Percentiles rank a stretch among this genome's conserved stretches.
These are phyloP conservation scores for Parnassius apollo DNA, from an alignment of 2,888 invertebrate genomes.

Conservation along the genomic window DNA sequence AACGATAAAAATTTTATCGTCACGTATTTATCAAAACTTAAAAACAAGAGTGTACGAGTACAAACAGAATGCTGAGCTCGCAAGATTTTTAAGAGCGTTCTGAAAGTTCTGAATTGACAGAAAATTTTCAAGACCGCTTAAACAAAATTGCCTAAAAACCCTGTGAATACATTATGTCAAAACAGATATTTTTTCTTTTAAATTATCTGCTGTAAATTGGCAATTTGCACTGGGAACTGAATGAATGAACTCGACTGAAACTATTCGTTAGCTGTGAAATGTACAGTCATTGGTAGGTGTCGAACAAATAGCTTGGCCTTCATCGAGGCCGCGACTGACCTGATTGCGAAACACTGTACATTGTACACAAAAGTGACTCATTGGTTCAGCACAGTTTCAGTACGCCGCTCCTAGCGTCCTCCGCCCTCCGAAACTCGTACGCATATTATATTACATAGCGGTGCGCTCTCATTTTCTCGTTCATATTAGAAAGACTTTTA, in stretches of 20 bases:
- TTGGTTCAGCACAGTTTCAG: slow-evolving; percentile 62
- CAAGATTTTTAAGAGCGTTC: too few species aligned
- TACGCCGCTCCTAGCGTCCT: slow-evolving; percentile 37
- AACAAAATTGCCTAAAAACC: too few species aligned
- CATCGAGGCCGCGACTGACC: slow-evolving; percentile 65
- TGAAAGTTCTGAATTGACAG: too few species aligned
- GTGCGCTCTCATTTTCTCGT: not conserved
- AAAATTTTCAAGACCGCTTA: too few species aligned
- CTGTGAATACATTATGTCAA: too few species aligned
- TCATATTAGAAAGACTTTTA: not conserved
- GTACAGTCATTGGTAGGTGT: slow-evolving; percentile 23
- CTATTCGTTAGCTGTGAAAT: slow-evolving; percentile 18
- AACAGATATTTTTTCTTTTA: too few species aligned
- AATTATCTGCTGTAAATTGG: too few species aligned
- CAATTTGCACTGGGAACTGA: not conserved
- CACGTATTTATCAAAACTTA: too few species aligned
- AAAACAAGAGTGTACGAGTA: too few species aligned
- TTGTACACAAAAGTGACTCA: slow-evolving; percentile 42
- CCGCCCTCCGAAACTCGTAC: slow-evolving; percentile 26
- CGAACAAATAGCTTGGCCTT: slow-evolving; percentile 56
- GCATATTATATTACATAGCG: slow-evolving; percentile 39
- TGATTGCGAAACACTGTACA: slow-evolving; percentile 53
- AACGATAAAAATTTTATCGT: too few species aligned
- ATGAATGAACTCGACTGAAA: not conserved
- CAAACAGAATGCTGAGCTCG: too few species aligned